phyloP scores from a whole-genome alignment of 2,888 invertebrate genomes.

The Polymixis flavicincta region DNA sequence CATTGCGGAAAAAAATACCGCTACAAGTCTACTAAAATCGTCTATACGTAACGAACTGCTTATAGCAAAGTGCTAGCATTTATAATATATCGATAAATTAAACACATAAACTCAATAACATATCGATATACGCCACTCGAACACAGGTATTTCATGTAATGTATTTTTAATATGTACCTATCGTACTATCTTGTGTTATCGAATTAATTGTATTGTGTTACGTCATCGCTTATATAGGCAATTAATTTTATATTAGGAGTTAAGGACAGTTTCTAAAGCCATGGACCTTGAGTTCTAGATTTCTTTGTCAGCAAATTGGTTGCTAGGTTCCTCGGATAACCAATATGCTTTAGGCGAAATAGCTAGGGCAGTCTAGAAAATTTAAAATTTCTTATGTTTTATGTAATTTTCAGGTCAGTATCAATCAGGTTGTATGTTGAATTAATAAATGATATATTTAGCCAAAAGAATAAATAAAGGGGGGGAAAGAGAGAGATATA shows the following conservation, averaged over 20 bases:
- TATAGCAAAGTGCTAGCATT: constrained; percentile 26
- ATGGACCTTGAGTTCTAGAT: not conserved
- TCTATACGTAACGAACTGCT: constrained; percentile 17
- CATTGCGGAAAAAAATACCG: constrained; percentile 49
- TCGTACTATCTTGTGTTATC: constrained; percentile 40
- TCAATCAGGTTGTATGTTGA: no score
- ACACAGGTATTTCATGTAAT: constrained; percentile 26
- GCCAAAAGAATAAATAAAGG: no score
- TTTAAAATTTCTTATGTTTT: no score
- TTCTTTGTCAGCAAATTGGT: not conserved
- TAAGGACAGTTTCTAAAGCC: not conserved
- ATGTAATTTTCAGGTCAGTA: no score
- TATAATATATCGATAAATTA: constrained; percentile 31
- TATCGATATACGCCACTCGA: constrained; percentile 29
- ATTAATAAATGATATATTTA: no score
- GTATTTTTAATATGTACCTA: constrained; percentile 44
- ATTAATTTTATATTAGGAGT: constrained; percentile 19
- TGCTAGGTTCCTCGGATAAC: not conserved
- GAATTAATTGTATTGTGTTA: constrained; percentile 32
- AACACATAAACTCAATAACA: constrained; percentile 17
- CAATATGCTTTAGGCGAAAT: no score
- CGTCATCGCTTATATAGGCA: constrained; percentile 36
- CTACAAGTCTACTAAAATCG: constrained; percentile 10
- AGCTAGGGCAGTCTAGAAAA: no score
- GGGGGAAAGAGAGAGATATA: no score